Evolutionary conservation across 2,888 invertebrate species (phyloP), one percentile per base, ranked within the genome.

Genomic region (Oscheius sp.): DNA sequence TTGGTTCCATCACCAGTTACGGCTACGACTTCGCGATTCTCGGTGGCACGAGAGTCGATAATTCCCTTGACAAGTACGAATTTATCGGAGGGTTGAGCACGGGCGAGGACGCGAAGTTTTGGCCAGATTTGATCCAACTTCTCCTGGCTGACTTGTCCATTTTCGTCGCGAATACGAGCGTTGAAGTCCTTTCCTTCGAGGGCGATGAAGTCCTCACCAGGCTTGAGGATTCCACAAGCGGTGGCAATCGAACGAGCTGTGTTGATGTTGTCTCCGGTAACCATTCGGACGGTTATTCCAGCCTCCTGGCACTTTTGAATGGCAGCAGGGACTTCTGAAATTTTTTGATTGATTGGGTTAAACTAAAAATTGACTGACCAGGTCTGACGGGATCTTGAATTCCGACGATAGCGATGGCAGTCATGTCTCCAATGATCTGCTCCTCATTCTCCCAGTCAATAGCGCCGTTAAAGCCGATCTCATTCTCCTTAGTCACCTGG

Each of bases 101-200:
- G 91, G 17, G 97, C 97, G 77, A 98, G 89, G 69, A 98, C 97
- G 72, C 96, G 91, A 74, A 98, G 90, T 86, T 93, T 93, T 76
- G 97, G 97, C 97, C 97, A 98, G 71, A 98, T 77, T 67, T 71
- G 67, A 89, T 98, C 97, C 71, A 98, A 87, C 52, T 96, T 90
- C 86, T 94, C 92, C 88, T 96, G 96, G 87, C 93, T 93, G 58
- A 95, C 91, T 37, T 78, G 72, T 17, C 85, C 85, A 50, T 78
- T 81, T 12, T 66, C 79, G 58, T 85, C 85, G n/a, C 82, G 75
- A 64, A 85, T 82, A 53, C 73, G 93, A 83, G 90, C 91, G 89
- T 98, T 98, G 89, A 98, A 98, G 88, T 98, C 96, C 88, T 95
- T 95, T 80, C 97, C 97, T 88, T 98, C 97, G 50, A 97, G 89